Percentiles rank a stretch among this genome's conserved stretches.
These are phyloP conservation scores for Dicaeum eximium DNA, from an alignment of 2,113 vertebrate genomes.

Conservation along the genomic window DNA sequence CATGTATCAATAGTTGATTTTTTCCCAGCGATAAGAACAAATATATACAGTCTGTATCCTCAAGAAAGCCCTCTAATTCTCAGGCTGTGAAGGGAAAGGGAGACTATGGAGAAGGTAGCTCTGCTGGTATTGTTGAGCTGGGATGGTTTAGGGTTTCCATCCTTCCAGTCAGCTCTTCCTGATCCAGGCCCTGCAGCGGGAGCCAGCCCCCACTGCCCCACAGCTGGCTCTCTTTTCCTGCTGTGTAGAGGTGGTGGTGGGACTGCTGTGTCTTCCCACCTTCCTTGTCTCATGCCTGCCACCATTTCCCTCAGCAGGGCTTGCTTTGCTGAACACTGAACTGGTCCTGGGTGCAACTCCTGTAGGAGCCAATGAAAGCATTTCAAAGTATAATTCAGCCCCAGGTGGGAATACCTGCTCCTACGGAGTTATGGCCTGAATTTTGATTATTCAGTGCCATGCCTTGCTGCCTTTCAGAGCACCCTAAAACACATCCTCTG, in stretches of 20 bases:
- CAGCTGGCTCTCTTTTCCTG: background rate
- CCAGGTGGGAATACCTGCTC: background rate
- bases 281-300: background rate
- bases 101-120: background rate
- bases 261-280: background rate
- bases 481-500: background rate
- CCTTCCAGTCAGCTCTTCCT: background rate
- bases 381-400: background rate
- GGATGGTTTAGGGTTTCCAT: background rate
- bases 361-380: background rate
- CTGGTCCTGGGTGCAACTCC: background rate
- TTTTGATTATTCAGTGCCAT: background rate
- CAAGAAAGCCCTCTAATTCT: background rate
- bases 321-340: background rate
- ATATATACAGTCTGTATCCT: background rate
- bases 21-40: background rate
- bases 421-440: background rate
- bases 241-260: accelerated
- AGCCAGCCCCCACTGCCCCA: background rate
- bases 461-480: background rate
- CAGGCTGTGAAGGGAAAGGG: background rate
- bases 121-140: background rate
- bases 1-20: background rate
- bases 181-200: background rate
- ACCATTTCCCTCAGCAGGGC: background rate